A percentile compares a stretch with the other conserved stretches of the same genome.
phyloP scores from a whole-genome alignment of 2,113 vertebrate genomes.

The Capreolus pygargus region DNA sequence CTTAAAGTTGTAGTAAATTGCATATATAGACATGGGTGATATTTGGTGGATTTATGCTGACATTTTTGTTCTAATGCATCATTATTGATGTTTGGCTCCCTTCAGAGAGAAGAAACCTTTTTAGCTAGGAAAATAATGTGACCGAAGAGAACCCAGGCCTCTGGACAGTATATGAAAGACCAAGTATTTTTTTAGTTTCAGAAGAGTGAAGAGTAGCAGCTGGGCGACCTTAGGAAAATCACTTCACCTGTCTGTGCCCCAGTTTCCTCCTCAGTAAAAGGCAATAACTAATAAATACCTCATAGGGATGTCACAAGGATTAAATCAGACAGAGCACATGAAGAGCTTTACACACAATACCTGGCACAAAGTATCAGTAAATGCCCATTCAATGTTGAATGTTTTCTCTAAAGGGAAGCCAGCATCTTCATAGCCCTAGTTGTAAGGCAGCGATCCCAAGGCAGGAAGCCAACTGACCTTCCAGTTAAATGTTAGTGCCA shows the following conservation, averaged over 20 bases:
- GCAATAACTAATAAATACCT: neutral
- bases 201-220: neutral
- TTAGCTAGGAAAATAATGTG: neutral
- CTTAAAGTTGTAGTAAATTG: conserved; percentile 18
- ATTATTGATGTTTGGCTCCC: neutral
- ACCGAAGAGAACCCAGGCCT: neutral
- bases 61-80: neutral
- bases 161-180: neutral
- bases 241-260: neutral
- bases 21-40: neutral
- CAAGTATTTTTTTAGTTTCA: neutral
- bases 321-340: neutral
- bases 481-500: neutral
- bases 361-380: neutral
- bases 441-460: neutral
- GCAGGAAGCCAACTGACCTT: neutral
- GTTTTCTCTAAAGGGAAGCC: neutral
- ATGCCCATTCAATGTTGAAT: neutral
- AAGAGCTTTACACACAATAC: neutral
- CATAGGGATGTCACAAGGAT: neutral
- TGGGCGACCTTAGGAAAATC: neutral
- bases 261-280: neutral
- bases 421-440: neutral
- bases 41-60: neutral
- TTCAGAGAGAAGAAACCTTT: neutral